Percentiles rank a stretch among this genome's conserved stretches.
phyloP scores from a whole-genome alignment of 2,797 vertebrate genomes.

The Petrocephalus schoutedeni region DNA sequence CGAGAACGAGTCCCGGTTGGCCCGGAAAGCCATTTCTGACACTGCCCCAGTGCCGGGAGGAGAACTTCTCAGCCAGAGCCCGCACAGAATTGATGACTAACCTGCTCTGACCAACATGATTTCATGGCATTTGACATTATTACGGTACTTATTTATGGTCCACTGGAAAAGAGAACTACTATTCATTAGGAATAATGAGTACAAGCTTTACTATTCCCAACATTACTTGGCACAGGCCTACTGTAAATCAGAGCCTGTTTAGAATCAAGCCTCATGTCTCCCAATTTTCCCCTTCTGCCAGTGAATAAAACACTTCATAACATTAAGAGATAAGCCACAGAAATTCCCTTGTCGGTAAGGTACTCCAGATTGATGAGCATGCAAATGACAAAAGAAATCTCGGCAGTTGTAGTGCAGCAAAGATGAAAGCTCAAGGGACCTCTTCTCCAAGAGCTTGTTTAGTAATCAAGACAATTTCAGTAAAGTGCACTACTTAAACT shows the following conservation, averaged over 20 bases:
- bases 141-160: conserved; percentile 19
- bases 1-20: conserved; percentile 35
- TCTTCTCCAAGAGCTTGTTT: background rate
- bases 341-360: background rate
- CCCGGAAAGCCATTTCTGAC: conserved; percentile 15
- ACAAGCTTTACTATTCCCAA: conserved; percentile 11
- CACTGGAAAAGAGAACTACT: conserved; percentile 8
- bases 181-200: conserved; percentile 16
- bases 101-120: conserved; percentile 5
- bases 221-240: background rate
- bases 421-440: background rate
- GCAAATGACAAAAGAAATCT: background rate
- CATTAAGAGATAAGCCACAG: background rate
- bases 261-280: background rate
- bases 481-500: background rate
- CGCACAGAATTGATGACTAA: background rate
- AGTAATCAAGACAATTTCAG: background rate
- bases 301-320: background rate
- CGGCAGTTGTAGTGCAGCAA: background rate
- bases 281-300: background rate
- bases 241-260: background rate
- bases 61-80: background rate
- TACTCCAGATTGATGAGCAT: background rate
- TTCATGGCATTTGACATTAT: conserved; percentile 20
- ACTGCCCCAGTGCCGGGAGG: background rate